Conservation (phyloP, 2,797 vertebrate genomes). For the Amblyopsis hoosieri region DNA sequence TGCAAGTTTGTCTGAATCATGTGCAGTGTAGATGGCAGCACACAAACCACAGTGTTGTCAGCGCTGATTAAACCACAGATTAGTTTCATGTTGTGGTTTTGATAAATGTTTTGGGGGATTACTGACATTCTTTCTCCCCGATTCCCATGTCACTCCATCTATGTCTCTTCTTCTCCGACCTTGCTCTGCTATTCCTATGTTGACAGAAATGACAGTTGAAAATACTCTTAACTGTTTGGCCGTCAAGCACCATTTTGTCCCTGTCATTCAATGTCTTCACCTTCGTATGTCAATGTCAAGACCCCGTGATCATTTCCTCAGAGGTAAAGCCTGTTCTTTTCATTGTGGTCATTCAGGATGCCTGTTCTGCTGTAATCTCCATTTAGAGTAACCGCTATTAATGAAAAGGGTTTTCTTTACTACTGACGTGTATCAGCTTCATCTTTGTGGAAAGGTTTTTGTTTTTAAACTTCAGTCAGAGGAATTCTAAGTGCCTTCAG, state of each 20-base stretch:
- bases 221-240: slow-evolving; percentile 68
- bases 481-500: not conserved
- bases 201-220: slow-evolving; percentile 72
- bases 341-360: slow-evolving; percentile 20
- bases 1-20: no score
- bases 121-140: slow-evolving; percentile 1
- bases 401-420: not conserved
- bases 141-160: slow-evolving; percentile 5
- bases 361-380: slow-evolving; percentile 15
- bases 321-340: slow-evolving; percentile 54
- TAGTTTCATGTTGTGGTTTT: slow-evolving; percentile 1
- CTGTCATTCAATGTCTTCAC: slow-evolving; percentile 71
- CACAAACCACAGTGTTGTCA: no score
- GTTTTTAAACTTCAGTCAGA: not conserved
- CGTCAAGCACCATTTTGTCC: slow-evolving; percentile 68
- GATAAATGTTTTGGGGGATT: slow-evolving; percentile 19
- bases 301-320: slow-evolving; percentile 54
- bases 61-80: no score
- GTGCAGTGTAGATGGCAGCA: no score
- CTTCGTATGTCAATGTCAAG: slow-evolving; percentile 57
- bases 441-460: not conserved
- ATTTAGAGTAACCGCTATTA: not conserved
- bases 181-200: slow-evolving; percentile 46
- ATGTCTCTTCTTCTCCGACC: slow-evolving; percentile 30
- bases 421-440: not conserved